A percentile compares a stretch with the other conserved stretches of the same genome.
These are phyloP conservation scores for Condylura cristata DNA, from an alignment of 2,113 vertebrate species.

Conservation along the genomic window DNA sequence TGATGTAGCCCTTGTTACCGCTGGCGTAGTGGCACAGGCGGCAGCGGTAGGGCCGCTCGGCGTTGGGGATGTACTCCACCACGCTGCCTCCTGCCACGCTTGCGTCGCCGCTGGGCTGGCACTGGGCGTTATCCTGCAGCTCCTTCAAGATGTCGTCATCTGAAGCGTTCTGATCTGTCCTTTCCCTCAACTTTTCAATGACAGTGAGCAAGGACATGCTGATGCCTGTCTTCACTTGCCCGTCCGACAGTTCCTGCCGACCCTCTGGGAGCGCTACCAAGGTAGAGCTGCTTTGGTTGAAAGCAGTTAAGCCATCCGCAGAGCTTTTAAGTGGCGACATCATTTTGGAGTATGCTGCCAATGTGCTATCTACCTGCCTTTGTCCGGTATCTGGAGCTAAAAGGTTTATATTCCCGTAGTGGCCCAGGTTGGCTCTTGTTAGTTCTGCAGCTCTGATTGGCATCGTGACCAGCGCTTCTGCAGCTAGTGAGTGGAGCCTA, in stretches of 20 bases:
- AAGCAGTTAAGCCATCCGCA: constrained; percentile 75
- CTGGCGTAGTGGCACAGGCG: constrained; percentile 96
- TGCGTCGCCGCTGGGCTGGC: constrained; percentile 81
- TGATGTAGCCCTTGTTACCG: constrained; percentile 97
- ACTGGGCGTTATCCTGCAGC: constrained; percentile 95
- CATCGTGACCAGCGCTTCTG: constrained; percentile 97
- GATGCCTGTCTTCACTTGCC: constrained; percentile 94
- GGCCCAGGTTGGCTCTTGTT: constrained; percentile 83
- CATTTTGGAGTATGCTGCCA: constrained; percentile 76
- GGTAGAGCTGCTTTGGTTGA: constrained; percentile 84
- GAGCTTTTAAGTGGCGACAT: constrained; percentile 81
- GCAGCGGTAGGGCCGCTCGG: constrained; percentile 94
- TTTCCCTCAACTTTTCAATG: constrained; percentile 95
- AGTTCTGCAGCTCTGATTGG: constrained; percentile 93
- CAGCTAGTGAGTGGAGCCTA: constrained; percentile 95
- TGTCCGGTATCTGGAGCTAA: constrained; percentile 84
- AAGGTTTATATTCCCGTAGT: constrained; percentile 72
- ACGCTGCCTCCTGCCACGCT: constrained; percentile 81
- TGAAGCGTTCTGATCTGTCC: constrained; percentile 96
- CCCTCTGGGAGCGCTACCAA: constrained; percentile 87
- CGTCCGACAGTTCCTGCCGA: constrained; percentile 86
- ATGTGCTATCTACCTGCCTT: constrained; percentile 78
- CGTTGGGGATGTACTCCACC: constrained; percentile 92
- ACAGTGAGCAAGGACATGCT: constrained; percentile 97
- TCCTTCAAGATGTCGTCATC: constrained; percentile 98